Base-by-base conservation (phyloP, 2,113 vertebrate genomes). In the Noturus placidus region DNA sequence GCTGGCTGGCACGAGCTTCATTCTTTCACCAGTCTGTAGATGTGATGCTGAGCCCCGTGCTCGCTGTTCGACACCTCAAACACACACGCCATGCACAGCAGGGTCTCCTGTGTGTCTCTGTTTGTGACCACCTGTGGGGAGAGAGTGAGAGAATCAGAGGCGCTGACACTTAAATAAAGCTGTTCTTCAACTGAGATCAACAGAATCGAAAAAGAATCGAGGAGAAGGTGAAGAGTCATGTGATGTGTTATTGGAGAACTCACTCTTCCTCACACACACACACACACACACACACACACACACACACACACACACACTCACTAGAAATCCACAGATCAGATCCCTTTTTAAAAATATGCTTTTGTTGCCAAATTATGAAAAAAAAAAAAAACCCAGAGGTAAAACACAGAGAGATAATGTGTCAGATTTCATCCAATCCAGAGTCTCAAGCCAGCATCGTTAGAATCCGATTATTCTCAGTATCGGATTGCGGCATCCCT, bases 11-110 rank as follows among this genome's bases (percentile, higher is more conserved):
- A 33, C 33, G 52, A 61, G 59, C 90, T 93, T 99, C 96, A 99
- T 95, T 99, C 98, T 93, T 99, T 99, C 93, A 99, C 97, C 94
- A 99, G 97, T 96, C 98, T 97, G 96, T 99, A 99, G 96, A 99
- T 99, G 85, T 99, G 98, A 95, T 99, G 98, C 92, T 99, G 98
- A 92, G 98, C 98, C 85, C 98, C 98, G 1, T 99, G 98, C 92
- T 99, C 98, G 59, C 98, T 99, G 97, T 99, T 99, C 0, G 98
- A 99, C 87, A 99, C 98, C 92, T 99, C 98, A 90, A 99, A 99
- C 92, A 99, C 98, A 93, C 98, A 99, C 86, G 98, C 98, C 98
- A 99, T 99, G 94, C 98, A 99, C 91, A 99, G 97, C 92, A 99
- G 96, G 35, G 98, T 99, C 95, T 99, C 98, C 95, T 99, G 98